phyloP scores from a whole-genome alignment of 2,888 invertebrate genomes.

The Cephus rjabovi region DNA sequence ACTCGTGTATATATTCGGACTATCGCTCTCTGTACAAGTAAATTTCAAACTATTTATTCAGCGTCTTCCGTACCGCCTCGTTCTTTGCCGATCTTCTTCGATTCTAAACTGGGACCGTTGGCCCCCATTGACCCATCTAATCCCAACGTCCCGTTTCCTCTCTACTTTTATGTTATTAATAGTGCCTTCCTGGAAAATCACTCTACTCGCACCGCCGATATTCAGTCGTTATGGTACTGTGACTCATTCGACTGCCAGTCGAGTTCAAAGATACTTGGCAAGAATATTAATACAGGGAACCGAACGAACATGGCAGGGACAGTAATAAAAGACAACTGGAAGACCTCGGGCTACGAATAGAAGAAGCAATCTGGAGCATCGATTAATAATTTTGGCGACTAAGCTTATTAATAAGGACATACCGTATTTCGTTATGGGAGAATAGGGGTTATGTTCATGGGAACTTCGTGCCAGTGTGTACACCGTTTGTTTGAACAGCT shows the following conservation, averaged over 20 bases:
- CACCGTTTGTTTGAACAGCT: conserved; percentile 46
- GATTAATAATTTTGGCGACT: neutral
- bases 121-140: neutral
- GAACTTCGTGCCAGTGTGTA: neutral
- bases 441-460: conserved; percentile 35
- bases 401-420: neutral
- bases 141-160: neutral
- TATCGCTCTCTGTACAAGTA: neutral
- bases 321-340: neutral
- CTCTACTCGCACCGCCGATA: neutral
- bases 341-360: neutral
- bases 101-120: neutral
- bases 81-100: neutral
- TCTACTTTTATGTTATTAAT: neutral
- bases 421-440: neutral
- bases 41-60: neutral
- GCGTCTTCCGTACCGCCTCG: neutral
- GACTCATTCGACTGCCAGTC: neutral
- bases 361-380: neutral
- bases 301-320: neutral
- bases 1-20: neutral
- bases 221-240: neutral
- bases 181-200: neutral
- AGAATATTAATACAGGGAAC: neutral
- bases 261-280: neutral